Percentiles rank a stretch among this genome's conserved stretches.
These are phyloP conservation scores for Clepsis dumicolana DNA, from an alignment of 2,888 invertebrate species.

Conservation along the genomic window DNA sequence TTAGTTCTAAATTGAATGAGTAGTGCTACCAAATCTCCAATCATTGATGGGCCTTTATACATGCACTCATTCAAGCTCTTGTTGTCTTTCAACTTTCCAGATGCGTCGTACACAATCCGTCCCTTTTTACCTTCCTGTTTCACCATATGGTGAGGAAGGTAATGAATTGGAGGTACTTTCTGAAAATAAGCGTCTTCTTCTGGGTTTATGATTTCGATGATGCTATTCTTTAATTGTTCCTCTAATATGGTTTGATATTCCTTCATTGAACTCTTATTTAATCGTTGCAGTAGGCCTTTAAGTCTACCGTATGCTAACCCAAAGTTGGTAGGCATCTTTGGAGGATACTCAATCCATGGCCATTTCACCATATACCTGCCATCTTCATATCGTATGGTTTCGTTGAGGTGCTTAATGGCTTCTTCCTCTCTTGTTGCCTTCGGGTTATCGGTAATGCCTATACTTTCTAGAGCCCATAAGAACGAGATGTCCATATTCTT, in stretches of 20 bases:
- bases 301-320: too few relatives aligned
- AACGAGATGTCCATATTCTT: too few relatives aligned
- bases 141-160: constrained; percentile 6
- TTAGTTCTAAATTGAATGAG: too few relatives aligned
- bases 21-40: too few relatives aligned
- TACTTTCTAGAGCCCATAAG: background rate
- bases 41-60: too few relatives aligned
- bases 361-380: constrained; percentile 1
- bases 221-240: background rate
- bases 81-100: too few relatives aligned
- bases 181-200: background rate
- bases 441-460: background rate
- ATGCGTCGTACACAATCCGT: background rate
- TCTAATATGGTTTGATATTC: background rate
- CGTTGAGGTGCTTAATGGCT: background rate
- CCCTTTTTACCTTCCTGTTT: constrained; percentile 4
- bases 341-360: constrained; percentile 3
- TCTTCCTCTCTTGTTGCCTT: constrained; percentile 3
- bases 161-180: constrained; percentile 1
- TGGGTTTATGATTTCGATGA: background rate
- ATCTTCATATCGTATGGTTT: background rate
- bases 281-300: background rate
- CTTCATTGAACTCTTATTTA: background rate
- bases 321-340: too few relatives aligned
- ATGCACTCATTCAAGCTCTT: too few relatives aligned